Percentiles rank a stretch among this genome's conserved stretches.
Conservation (phyloP, 2,797 vertebrate genomes). For the Catharus ustulatus region DNA sequence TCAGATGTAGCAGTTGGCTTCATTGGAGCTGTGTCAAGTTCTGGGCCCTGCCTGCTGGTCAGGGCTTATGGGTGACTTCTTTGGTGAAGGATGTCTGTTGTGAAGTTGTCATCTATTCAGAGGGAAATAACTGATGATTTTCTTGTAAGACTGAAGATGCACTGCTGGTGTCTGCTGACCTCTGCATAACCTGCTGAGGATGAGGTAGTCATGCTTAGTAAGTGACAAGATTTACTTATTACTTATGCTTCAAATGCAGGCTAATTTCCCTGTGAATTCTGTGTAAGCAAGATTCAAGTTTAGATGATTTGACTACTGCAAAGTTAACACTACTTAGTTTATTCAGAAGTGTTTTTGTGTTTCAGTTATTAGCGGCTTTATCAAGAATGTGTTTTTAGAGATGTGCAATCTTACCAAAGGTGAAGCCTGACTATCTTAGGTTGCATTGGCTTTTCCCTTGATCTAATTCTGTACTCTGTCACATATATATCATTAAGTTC, state of each 20-base stretch:
- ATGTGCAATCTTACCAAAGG: neutral
- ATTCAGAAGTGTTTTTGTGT: neutral
- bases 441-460: neutral
- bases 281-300: neutral
- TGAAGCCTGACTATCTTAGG: neutral
- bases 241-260: conserved; percentile 43
- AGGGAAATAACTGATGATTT: neutral
- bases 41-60: neutral
- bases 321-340: neutral
- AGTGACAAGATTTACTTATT: neutral
- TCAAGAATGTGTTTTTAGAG: neutral
- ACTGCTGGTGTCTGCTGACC: neutral
- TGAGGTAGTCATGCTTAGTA: neutral
- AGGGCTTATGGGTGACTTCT: neutral
- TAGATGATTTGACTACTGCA: neutral
- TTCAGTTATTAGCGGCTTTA: neutral
- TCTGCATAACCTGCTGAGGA: neutral
- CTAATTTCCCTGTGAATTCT: conserved; percentile 31
- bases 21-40: rapidly evolving
- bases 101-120: neutral
- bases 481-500: neutral
- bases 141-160: neutral
- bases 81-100: neutral
- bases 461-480: neutral
- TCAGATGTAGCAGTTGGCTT: neutral